Conservation (phyloP, 2,888 invertebrate species). For the Octonoba sinensis region DNA sequence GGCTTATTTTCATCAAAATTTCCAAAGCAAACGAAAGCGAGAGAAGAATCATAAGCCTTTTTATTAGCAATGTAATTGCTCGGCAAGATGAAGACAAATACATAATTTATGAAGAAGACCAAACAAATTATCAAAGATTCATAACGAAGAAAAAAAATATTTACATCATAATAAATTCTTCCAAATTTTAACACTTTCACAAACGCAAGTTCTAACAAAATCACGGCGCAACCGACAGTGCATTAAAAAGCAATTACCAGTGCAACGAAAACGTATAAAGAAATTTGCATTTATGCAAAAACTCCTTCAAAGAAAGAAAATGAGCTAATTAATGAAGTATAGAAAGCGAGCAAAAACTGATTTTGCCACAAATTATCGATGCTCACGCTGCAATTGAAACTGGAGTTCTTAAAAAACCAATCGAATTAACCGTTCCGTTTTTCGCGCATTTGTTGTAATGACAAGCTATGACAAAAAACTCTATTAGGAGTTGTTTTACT, state of each 20-base stretch:
- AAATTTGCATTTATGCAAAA: conserved; percentile 32
- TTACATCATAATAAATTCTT: no score
- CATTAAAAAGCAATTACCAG: conserved; percentile 56
- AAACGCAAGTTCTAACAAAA: conserved; percentile 32
- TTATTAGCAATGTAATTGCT: no score
- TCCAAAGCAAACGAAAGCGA: no score
- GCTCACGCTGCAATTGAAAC: neutral
- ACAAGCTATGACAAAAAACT: conserved; percentile 52
- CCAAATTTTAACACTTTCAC: conserved; percentile 7
- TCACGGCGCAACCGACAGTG: conserved; percentile 21
- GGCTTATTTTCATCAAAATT: no score
- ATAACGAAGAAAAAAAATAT: no score
- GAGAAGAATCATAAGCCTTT: no score
- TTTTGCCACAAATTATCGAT: conserved; percentile 33
- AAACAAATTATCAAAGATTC: no score
- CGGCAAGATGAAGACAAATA: no score
- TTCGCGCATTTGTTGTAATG: conserved; percentile 54
- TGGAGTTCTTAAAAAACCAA: conserved; percentile 3
- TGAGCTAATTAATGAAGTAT: conserved; percentile 43
- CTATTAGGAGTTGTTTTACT: conserved; percentile 55
- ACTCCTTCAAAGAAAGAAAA: conserved; percentile 3
- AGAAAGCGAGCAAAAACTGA: conserved; percentile 40
- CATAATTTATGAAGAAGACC: no score
- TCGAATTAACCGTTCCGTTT: conserved; percentile 47
- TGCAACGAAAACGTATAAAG: conserved; percentile 31